These are phyloP conservation scores for Plecotus auritus DNA, from an alignment of 2,113 vertebrate species.

Conservation along the genomic window DNA sequence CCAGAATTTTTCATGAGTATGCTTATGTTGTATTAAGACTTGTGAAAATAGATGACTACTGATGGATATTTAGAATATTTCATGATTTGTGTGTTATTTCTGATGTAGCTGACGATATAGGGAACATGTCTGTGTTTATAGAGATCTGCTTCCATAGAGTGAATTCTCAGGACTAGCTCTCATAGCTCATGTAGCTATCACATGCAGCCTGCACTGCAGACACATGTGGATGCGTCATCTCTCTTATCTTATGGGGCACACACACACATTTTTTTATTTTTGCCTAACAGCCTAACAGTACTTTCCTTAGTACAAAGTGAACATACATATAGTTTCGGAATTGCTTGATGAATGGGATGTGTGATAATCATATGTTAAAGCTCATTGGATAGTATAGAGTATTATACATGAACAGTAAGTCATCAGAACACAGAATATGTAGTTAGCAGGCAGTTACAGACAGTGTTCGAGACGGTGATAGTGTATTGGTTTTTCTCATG, in stretches of 20 bases:
- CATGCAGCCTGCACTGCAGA: neutral
- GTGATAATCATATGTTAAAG: neutral
- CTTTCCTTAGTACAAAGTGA: neutral
- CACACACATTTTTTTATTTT: neutral
- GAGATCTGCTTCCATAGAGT: neutral
- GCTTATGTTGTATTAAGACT: neutral
- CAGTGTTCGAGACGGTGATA: neutral
- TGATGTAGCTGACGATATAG: neutral
- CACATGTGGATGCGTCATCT: neutral
- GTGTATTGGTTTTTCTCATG: neutral
- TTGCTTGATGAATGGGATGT: neutral
- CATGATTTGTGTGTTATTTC: neutral
- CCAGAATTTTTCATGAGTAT: neutral
- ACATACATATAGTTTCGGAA: neutral
- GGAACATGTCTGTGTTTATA: neutral
- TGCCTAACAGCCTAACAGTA: neutral
- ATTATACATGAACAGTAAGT: neutral
- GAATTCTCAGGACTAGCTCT: conserved; percentile 1
- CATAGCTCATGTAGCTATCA: neutral
- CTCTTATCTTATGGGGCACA: neutral
- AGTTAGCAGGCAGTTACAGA: neutral
- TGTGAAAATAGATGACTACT: neutral
- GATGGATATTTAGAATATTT: neutral
- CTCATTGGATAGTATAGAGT: neutral
- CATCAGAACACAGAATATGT: neutral